Conservation (phyloP, 2,888 invertebrate species). For the Sthenelais limicola region DNA sequence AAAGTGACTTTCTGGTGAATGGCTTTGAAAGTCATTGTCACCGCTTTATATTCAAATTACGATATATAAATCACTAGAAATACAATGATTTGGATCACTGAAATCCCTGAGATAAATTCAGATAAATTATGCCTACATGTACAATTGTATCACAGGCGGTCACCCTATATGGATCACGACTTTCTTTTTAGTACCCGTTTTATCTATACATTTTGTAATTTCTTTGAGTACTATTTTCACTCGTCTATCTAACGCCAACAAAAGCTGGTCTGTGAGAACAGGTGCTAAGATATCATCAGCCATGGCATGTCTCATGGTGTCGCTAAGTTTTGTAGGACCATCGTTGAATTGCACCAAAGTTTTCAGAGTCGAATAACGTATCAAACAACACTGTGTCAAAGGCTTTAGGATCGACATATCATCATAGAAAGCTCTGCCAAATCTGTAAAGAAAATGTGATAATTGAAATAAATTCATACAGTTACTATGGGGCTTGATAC, state of each 20-base stretch:
- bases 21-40: no score
- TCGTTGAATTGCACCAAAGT: slow-evolving; percentile 78
- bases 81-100: no score
- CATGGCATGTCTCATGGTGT: slow-evolving; percentile 84
- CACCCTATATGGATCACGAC: slow-evolving; percentile 23
- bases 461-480: no score
- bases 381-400: slow-evolving; percentile 93
- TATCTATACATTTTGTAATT: slow-evolving; percentile 81
- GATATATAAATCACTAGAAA: no score
- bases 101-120: no score
- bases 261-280: slow-evolving; percentile 92
- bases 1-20: no score
- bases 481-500: no score
- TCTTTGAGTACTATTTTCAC: slow-evolving; percentile 85
- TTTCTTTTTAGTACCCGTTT: neutral
- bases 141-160: no score
- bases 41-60: no score
- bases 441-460: slow-evolving; percentile 75
- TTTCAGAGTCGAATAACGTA: slow-evolving; percentile 88
- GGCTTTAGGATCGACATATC: slow-evolving; percentile 96
- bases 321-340: slow-evolving; percentile 77
- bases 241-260: slow-evolving; percentile 90
- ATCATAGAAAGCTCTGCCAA: slow-evolving; percentile 92
- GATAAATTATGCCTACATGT: no score
- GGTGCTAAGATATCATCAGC: slow-evolving; percentile 87